Conservation (phyloP, 1,140 invertebrate species). For the Panagrolaimus sp. region DNA sequence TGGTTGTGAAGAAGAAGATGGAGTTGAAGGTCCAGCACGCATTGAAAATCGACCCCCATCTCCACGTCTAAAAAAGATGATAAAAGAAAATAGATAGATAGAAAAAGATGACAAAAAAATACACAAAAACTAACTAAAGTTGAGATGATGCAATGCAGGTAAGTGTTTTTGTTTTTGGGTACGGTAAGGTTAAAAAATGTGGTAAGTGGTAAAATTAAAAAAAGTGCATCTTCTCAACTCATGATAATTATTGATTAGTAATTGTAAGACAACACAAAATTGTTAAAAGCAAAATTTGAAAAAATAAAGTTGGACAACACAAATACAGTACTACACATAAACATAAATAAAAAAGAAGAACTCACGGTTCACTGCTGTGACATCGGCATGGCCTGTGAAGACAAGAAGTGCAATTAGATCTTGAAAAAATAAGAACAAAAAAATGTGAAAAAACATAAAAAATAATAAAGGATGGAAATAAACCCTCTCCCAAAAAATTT, state of each 20-base stretch:
- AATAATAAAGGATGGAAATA: neutral
- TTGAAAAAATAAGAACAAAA: conserved; percentile 4
- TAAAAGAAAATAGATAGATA: conserved; percentile 15
- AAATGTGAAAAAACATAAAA: conserved; percentile 16
- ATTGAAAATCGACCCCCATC: conserved; percentile 51
- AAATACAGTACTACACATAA: neutral
- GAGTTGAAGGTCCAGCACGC: conserved; percentile 19
- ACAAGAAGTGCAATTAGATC: conserved; percentile 4
- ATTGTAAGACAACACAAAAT: conserved; percentile 6
- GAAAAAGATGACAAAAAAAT: conserved; percentile 8
- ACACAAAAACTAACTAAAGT: conserved; percentile 41
- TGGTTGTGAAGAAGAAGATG: neutral
- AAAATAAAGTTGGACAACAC: neutral
- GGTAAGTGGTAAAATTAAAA: conserved; percentile 11
- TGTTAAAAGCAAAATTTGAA: conserved; percentile 1
- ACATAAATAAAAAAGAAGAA: too few species aligned
- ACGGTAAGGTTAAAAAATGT: conserved; percentile 21
- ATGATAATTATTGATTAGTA: neutral
- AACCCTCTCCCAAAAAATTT: neutral
- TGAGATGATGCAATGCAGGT: conserved; percentile 43
- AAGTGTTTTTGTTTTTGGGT: conserved; percentile 25
- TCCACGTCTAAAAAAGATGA: conserved; percentile 28
- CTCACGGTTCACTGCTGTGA: too few species aligned
- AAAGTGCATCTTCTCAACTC: conserved; percentile 7
- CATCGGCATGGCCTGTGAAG: neutral